Evolutionary conservation across 2,888 invertebrate species (phyloP).

Genomic region (Sarcophaga caerulescens): DNA sequence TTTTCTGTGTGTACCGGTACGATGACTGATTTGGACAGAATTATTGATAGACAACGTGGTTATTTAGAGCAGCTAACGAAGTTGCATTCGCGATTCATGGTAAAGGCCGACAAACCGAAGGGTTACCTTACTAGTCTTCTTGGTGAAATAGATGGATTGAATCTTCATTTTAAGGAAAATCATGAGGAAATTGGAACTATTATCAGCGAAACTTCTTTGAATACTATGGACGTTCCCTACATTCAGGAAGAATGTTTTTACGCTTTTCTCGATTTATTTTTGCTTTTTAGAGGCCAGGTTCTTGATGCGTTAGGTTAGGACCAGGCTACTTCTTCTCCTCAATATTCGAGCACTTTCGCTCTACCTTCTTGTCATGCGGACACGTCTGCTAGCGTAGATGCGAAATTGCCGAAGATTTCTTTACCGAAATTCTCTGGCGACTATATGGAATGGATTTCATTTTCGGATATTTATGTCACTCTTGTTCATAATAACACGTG

Average conservation of each 20-base stretch:
- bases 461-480: background rate
- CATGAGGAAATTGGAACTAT: slow-evolving; percentile 3
- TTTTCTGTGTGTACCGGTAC: background rate
- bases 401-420: slow-evolving; percentile 11
- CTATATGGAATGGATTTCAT: slow-evolving; percentile 13
- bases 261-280: background rate
- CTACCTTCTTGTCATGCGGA: background rate
- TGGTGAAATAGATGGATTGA: background rate
- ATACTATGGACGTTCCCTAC: background rate
- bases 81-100: too few species aligned
- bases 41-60: slow-evolving; percentile 3
- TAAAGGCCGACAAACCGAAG: background rate
- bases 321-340: background rate
- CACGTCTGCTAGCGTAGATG: slow-evolving; percentile 15
- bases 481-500: too few species aligned
- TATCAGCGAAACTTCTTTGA: background rate
- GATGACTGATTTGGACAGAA: background rate
- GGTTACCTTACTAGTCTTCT: slow-evolving; percentile 1
- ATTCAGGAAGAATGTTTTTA: background rate
- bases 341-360: background rate
- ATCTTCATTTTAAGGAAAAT: background rate
- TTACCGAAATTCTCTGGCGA: slow-evolving; percentile 5
- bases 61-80: background rate
- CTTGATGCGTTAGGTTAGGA: background rate
- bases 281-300: background rate